These are phyloP conservation scores for Drosophila mercatorum DNA, from an alignment of 2,888 invertebrate genomes.

Conservation along the genomic window DNA sequence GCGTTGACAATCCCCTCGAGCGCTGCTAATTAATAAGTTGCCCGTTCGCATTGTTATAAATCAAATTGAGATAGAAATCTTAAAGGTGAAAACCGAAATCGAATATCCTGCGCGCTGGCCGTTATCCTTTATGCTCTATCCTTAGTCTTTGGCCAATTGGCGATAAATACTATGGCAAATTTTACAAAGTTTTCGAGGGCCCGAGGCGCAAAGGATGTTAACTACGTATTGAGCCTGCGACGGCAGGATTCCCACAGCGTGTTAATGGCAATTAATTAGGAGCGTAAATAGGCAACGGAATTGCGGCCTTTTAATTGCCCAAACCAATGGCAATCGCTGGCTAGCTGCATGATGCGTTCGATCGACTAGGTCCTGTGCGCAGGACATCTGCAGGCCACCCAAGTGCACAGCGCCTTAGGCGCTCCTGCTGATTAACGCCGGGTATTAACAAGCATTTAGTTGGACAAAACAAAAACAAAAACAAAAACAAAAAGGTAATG, in stretches of 20 bases:
- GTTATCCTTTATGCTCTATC: background rate
- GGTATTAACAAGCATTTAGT: conserved; percentile 72
- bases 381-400: conserved; percentile 51
- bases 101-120: background rate
- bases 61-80: conserved; percentile 7
- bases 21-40: conserved; percentile 4
- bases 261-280: conserved; percentile 47
- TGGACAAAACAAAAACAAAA: conserved; percentile 28
- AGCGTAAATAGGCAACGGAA: conserved; percentile 8
- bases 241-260: conserved; percentile 24
- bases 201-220: background rate
- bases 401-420: conserved; percentile 40
- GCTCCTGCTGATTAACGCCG: conserved; percentile 71
- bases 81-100: background rate
- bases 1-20: conserved; percentile 6
- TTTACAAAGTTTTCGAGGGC: background rate
- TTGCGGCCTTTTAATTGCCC: conserved; percentile 38
- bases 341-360: conserved; percentile 14
- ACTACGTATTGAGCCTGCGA: background rate
- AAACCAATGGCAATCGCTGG: conserved; percentile 23
- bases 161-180: conserved; percentile 1
- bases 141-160: background rate
- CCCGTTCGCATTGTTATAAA: background rate
- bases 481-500: background rate
- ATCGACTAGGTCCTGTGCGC: conserved; percentile 9